A percentile compares a stretch with the other conserved stretches of the same genome.
These are phyloP conservation scores for Pyrrhosoma nymphula DNA, from an alignment of 2,888 invertebrate species.

Conservation along the genomic window DNA sequence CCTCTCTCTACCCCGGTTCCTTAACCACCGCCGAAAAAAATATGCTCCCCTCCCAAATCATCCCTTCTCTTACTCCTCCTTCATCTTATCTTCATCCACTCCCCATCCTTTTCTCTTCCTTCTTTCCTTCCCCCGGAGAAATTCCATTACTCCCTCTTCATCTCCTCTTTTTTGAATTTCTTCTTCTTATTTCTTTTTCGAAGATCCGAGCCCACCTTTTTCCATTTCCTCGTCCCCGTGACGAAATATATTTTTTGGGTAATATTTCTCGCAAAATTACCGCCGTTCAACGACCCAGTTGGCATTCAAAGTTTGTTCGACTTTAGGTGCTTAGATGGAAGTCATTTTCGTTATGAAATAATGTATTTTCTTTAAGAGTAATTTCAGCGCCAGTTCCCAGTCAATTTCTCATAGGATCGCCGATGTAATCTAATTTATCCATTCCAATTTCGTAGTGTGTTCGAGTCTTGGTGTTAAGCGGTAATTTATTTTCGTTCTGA, in stretches of 20 bases:
- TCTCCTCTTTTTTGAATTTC: neutral
- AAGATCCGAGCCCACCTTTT: neutral
- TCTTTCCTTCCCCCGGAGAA: neutral
- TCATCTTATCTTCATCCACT: neutral
- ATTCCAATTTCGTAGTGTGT: too few relatives aligned
- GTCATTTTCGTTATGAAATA: too few relatives aligned
- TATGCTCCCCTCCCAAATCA: neutral
- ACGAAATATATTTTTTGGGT: neutral
- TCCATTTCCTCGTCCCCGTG: neutral
- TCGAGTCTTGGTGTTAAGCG: too few relatives aligned
- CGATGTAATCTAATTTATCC: too few relatives aligned
- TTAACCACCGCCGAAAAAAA: neutral
- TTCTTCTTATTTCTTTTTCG: neutral
- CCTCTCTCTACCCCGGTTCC: neutral
- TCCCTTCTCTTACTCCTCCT: neutral
- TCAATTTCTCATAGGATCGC: too few relatives aligned
- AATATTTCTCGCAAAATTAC: neutral
- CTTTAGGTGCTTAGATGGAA: too few relatives aligned
- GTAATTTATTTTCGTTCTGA: too few relatives aligned
- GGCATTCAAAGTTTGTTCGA: too few relatives aligned
- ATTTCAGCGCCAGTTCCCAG: too few relatives aligned
- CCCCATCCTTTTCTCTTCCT: neutral
- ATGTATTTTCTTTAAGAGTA: too few relatives aligned
- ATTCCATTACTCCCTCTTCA: slow-evolving; percentile 23
- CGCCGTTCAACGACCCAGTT: neutral